Percentiles rank a stretch among this genome's conserved stretches.
phyloP scores from a whole-genome alignment of 2,113 vertebrate species.

The Corvus cornix region DNA sequence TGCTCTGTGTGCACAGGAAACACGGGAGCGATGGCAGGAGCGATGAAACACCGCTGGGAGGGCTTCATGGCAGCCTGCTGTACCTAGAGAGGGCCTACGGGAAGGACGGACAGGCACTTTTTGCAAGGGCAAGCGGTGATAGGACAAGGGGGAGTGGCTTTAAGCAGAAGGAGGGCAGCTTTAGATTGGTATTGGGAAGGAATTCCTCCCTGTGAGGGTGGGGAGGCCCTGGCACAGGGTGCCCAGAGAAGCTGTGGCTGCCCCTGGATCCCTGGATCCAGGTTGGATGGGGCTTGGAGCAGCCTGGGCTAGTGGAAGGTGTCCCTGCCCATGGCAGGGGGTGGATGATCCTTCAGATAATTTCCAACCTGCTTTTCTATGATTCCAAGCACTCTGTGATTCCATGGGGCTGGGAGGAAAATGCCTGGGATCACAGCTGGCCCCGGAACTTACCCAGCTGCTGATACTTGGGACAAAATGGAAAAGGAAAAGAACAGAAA shows the following conservation, averaged over 20 bases:
- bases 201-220: rapidly evolving
- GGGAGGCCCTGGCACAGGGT: background rate
- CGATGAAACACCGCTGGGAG: background rate
- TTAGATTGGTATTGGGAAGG: background rate
- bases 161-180: background rate
- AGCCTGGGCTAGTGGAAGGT: background rate
- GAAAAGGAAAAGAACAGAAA: background rate
- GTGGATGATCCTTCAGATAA: background rate
- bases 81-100: rapidly evolving
- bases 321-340: background rate
- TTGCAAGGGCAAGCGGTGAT: background rate
- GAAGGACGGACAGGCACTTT: too few relatives aligned
- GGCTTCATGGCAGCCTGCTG: background rate
- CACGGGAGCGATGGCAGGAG: rapidly evolving
- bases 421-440: rapidly evolving
- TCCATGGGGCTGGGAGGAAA: background rate
- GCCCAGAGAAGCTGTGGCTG: background rate
- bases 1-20: rapidly evolving
- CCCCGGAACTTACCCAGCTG: background rate
- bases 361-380: background rate
- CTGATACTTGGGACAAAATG: background rate
- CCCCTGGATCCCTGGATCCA: background rate
- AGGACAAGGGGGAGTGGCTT: background rate
- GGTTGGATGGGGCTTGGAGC: rapidly evolving
- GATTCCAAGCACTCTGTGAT: background rate